Conservation (phyloP, 1,140 invertebrate species). For the Parasteatoda tepidariorum region DNA sequence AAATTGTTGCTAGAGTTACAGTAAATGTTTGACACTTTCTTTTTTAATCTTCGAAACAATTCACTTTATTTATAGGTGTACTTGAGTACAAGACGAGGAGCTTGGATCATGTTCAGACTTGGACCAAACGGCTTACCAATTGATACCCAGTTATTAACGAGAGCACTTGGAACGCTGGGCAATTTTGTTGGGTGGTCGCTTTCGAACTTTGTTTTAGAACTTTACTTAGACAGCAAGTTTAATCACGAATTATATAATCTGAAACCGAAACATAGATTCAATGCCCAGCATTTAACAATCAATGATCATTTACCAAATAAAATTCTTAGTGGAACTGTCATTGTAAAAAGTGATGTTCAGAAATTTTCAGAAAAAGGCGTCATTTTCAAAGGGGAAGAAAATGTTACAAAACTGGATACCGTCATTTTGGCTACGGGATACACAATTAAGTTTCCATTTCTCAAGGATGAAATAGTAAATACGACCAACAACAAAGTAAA, state of each 20-base stretch:
- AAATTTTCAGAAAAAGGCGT: slow-evolving; percentile 66
- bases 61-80: slow-evolving; percentile 67
- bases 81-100: slow-evolving; percentile 71
- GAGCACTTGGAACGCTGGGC: slow-evolving; percentile 68
- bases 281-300: slow-evolving; percentile 71
- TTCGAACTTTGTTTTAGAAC: too few relatives aligned
- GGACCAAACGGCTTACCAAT: slow-evolving; percentile 67
- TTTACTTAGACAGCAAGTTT: too few relatives aligned
- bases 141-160: slow-evolving; percentile 63
- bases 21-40: slow-evolving; percentile 37
- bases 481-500: slow-evolving; percentile 48
- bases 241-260: slow-evolving; percentile 71
- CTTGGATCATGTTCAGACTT: slow-evolving; percentile 70
- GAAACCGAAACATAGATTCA: slow-evolving; percentile 68
- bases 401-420: slow-evolving; percentile 66
- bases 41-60: too few relatives aligned
- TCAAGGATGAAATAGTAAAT: slow-evolving; percentile 63
- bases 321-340: slow-evolving; percentile 70
- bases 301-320: slow-evolving; percentile 72
- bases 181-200: slow-evolving; percentile 65
- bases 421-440: slow-evolving; percentile 68
- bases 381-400: slow-evolving; percentile 65
- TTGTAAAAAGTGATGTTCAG: slow-evolving; percentile 68
- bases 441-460: slow-evolving; percentile 68
- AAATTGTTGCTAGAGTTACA: too few relatives aligned